A percentile compares a stretch with the other conserved stretches of the same genome.
phyloP scores from a whole-genome alignment of 1,140 invertebrate species.

The Tetragonula clypearis region DNA sequence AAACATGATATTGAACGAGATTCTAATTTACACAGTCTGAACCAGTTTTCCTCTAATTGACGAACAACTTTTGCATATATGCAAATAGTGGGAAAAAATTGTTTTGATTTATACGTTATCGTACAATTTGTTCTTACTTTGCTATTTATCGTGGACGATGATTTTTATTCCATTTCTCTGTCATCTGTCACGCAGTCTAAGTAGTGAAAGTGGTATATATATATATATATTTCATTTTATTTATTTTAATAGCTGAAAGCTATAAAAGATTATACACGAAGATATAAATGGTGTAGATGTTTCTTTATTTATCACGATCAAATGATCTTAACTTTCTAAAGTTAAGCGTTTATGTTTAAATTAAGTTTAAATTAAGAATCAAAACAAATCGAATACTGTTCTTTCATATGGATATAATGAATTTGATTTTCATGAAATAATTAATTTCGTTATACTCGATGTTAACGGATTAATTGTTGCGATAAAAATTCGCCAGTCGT shows the following conservation, averaged over 20 bases:
- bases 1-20: background rate
- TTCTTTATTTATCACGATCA: background rate
- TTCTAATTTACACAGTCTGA: background rate
- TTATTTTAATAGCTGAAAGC: background rate
- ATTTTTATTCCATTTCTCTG: background rate
- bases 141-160: background rate
- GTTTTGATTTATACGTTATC: too few relatives aligned
- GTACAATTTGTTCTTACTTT: background rate
- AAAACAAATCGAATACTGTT: background rate
- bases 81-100: background rate
- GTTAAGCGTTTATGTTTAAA: background rate
- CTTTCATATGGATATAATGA: background rate
- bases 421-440: background rate
- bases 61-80: background rate
- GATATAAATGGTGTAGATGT: background rate
- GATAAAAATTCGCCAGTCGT: too few relatives aligned
- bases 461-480: too few relatives aligned
- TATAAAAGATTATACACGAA: background rate
- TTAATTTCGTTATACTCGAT: too few relatives aligned
- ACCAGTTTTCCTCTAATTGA: background rate
- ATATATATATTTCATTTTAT: background rate
- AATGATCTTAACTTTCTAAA: background rate
- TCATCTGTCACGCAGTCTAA: background rate
- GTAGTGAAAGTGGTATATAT: background rate
- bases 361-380: too few relatives aligned